Conservation (phyloP, 2,888 invertebrate species). For the Thyatira batis region DNA sequence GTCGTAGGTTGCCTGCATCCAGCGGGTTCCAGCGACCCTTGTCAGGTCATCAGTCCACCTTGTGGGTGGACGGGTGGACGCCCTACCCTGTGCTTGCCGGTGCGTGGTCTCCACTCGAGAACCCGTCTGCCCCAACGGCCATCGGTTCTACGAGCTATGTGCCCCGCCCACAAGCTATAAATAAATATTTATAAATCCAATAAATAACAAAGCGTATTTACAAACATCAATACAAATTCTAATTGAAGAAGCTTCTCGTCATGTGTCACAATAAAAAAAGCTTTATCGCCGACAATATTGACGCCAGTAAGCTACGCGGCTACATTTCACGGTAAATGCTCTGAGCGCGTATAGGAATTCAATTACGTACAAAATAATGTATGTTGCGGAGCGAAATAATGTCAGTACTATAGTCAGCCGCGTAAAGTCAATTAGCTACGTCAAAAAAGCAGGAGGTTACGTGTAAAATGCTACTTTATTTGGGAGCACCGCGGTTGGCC, state of each 20-base stretch:
- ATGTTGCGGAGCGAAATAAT: constrained; percentile 28
- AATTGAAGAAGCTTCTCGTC: neutral
- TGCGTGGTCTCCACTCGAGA: no score
- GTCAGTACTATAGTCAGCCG: constrained; percentile 13
- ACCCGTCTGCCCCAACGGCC: no score
- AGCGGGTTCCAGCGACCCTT: no score
- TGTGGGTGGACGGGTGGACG: no score
- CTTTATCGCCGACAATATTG: constrained; percentile 14
- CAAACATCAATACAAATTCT: neutral
- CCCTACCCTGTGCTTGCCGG: no score
- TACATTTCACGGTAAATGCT: constrained; percentile 21
- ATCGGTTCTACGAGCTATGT: no score
- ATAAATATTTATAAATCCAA: no score
- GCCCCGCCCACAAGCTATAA: no score
- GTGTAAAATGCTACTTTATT: neutral
- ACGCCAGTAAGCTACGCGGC: constrained; percentile 19
- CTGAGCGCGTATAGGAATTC: constrained; percentile 30
- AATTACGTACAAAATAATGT: constrained; percentile 36
- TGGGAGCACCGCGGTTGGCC: neutral
- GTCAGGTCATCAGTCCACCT: no score
- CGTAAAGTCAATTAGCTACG: constrained; percentile 5
- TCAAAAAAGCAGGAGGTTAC: neutral
- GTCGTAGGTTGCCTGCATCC: no score
- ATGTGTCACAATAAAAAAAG: neutral
- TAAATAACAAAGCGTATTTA: no score